phyloP scores from a whole-genome alignment of 2,888 invertebrate genomes.

The Arctia plantaginis region DNA sequence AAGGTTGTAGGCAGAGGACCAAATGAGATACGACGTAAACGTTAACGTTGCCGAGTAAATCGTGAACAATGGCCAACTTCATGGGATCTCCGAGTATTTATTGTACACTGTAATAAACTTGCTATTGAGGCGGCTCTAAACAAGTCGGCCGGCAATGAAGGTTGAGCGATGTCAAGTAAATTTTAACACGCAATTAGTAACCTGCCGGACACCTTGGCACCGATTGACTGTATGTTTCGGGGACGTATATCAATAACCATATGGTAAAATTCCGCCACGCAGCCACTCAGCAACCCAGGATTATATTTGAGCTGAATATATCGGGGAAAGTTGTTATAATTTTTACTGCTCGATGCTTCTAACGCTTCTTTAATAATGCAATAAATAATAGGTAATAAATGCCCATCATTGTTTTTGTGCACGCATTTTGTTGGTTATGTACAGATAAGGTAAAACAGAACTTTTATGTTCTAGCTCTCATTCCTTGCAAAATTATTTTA shows the following conservation, averaged over 20 bases:
- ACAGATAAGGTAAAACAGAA: slow-evolving; percentile 57
- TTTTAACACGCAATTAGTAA: slow-evolving; percentile 84
- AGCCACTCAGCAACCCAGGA: slow-evolving; percentile 53
- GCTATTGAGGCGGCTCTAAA: slow-evolving; percentile 58
- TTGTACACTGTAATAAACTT: slow-evolving; percentile 53
- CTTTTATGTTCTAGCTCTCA: slow-evolving; percentile 61
- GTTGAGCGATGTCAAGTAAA: slow-evolving; percentile 83
- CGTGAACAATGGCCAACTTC: slow-evolving; percentile 58
- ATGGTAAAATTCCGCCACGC: slow-evolving; percentile 49
- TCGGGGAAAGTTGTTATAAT: slow-evolving; percentile 60
- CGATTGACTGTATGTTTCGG: slow-evolving; percentile 71
- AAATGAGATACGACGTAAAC: slow-evolving; percentile 77
- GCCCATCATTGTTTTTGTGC: slow-evolving; percentile 75
- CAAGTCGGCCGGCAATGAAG: slow-evolving; percentile 68
- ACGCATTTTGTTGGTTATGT: slow-evolving; percentile 75
- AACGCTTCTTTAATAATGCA: slow-evolving; percentile 70
- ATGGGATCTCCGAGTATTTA: slow-evolving; percentile 56
- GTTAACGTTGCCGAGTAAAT: slow-evolving; percentile 75
- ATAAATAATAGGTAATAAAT: slow-evolving; percentile 68
- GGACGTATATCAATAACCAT: slow-evolving; percentile 59
- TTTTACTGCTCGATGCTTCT: slow-evolving; percentile 67
- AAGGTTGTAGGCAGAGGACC: slow-evolving; percentile 77
- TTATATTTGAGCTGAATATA: slow-evolving; percentile 54
- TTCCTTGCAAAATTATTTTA: slow-evolving; percentile 64
- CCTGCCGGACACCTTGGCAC: slow-evolving; percentile 80